A percentile compares a stretch with the other conserved stretches of the same genome.
These are phyloP conservation scores for Drosophila insularis DNA, from an alignment of 1,140 invertebrate species.

Conservation along the genomic window DNA sequence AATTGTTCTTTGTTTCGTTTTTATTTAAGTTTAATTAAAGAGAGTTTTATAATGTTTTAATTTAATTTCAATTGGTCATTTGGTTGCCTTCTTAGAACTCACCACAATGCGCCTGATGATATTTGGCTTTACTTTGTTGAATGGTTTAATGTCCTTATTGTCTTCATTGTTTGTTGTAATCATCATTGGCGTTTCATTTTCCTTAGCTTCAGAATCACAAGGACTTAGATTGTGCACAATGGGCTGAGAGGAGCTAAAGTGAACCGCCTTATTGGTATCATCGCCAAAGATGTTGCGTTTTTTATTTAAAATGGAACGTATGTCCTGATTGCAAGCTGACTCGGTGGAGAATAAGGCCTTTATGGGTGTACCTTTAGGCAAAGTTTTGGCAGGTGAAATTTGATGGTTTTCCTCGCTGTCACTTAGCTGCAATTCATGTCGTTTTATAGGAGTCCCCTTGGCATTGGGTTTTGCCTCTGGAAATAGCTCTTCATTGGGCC, in stretches of 20 bases:
- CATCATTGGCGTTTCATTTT: conserved; percentile 39
- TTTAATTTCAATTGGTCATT: conserved; percentile 9
- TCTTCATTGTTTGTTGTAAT: conserved; percentile 23
- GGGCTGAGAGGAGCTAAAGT: conserved; percentile 54
- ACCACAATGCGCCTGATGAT: conserved; percentile 65
- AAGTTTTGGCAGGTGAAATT: conserved; percentile 22
- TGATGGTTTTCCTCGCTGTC: neutral
- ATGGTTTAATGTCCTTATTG: conserved; percentile 50
- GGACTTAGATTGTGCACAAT: conserved; percentile 57
- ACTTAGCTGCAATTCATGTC: conserved; percentile 14
- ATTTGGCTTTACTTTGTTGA: conserved; percentile 40
- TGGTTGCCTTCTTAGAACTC: conserved; percentile 40
- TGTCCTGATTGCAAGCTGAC: neutral
- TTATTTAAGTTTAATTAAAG: conserved; percentile 33
- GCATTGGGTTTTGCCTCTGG: neutral
- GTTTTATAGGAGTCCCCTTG: conserved; percentile 27
- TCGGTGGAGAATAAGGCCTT: conserved; percentile 1
- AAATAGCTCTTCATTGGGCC: conserved; percentile 33
- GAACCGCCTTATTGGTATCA: conserved; percentile 48
- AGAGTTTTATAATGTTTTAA: neutral
- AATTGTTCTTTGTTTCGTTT: conserved; percentile 23
- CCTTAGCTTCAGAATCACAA: conserved; percentile 32
- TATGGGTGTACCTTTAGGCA: conserved; percentile 51
- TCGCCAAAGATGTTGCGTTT: conserved; percentile 52
- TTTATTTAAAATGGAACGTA: conserved; percentile 65